Base-by-base conservation (phyloP, 2,888 invertebrate species). In the Caenorhabditis sp. region DNA sequence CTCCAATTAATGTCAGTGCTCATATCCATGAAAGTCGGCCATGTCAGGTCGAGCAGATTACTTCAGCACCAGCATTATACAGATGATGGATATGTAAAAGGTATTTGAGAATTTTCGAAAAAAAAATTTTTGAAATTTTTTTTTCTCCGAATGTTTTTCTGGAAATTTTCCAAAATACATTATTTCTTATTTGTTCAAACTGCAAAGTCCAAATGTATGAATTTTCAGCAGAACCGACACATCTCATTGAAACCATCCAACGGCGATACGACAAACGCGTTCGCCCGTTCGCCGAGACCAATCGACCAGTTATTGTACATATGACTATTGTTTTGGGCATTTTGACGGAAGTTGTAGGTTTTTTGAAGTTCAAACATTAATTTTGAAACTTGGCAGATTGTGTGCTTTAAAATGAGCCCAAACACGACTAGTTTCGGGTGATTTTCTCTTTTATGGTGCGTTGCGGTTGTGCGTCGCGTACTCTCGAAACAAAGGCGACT, bases 241-340 rank as follows among this genome's bases (percentile, higher is more conserved):
- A 80, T 14, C 28, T 84, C 6, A 80, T 84, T 47, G 80, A 84
- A 47, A 80, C 80, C 24, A 76, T 91, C 10, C 88, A 90, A 81
- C 64, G 82, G 24, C 63, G 82, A 28, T 91, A 91, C 76, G 90
- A 91, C 63, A 87, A 86, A 56, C 74, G 91, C 58, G 87, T 91
- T 8, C 75, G 90, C 19, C 91, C 91, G 8, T 88, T 85, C 59
- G 86, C 89, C 0, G 88, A 87, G 24, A 82, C 87, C 26, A 77
- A 85, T 49, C 74, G 79, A 0, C 89, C 91, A 0, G 90, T 91
- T 7, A 87, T 87, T 24, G 84, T 91, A 12, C 88, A 90, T 35
- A 90, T 90, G 88, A 89, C 90, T 2, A 91, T 91, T 26, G 91
- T 91, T 2, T 76, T 91, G n/a, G 91, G 90, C 2, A 91, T 91